Percentiles rank a stretch among this genome's conserved stretches.
These are phyloP conservation scores for Lates japonicus DNA, from an alignment of 2,797 vertebrate species.

Conservation along the genomic window DNA sequence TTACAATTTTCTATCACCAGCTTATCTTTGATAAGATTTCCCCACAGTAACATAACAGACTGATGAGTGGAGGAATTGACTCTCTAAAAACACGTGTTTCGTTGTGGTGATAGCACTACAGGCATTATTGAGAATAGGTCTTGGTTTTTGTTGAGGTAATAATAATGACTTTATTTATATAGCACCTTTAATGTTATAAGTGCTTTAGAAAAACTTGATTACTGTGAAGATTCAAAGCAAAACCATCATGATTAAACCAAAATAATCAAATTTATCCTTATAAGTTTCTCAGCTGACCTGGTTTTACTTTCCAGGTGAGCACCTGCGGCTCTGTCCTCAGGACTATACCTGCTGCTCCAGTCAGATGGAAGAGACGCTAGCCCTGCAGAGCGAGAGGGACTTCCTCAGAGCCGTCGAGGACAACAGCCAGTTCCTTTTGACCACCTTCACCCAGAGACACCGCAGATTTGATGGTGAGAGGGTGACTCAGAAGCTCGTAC, in stretches of 20 bases:
- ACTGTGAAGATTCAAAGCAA: neutral
- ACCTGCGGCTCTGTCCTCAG: constrained; percentile 91
- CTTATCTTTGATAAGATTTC: constrained; percentile 66
- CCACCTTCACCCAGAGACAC: constrained; percentile 89
- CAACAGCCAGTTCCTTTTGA: constrained; percentile 89
- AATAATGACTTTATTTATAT: neutral
- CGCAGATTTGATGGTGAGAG: constrained; percentile 91
- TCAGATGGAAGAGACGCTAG: constrained; percentile 91
- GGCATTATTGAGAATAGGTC: neutral
- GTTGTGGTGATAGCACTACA: constrained; percentile 28
- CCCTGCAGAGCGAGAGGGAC: constrained; percentile 87
- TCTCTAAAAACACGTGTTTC: constrained; percentile 42
- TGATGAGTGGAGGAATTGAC: constrained; percentile 40
- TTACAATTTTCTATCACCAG: constrained; percentile 63
- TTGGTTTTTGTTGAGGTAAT: neutral
- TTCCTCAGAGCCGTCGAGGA: constrained; percentile 88
- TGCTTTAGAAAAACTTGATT: neutral
- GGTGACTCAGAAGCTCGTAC: neutral
- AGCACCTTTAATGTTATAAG: neutral
- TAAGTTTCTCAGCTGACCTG: neutral
- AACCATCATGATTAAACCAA: neutral
- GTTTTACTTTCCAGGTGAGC: constrained; percentile 86
- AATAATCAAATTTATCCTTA: neutral
- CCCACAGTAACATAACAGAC: constrained; percentile 32
- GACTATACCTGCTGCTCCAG: constrained; percentile 95